Base-by-base conservation (phyloP, 2,888 invertebrate genomes). In the Nemotelus pantherinus region DNA sequence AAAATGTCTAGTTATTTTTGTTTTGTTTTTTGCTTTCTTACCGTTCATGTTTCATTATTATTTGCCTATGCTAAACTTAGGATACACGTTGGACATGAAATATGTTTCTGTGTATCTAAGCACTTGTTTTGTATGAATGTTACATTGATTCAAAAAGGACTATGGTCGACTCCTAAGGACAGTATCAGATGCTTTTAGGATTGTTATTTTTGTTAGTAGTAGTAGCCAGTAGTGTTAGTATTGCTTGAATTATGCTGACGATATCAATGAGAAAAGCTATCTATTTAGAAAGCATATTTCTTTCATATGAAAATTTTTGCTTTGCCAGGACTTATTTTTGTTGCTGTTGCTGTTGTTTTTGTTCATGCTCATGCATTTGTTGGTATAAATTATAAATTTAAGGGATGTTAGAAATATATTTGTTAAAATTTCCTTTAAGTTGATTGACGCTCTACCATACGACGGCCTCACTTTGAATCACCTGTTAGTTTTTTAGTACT, bases 31-130 rank as follows among this genome's bases (percentile, higher is more conserved):
- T 70, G 9, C 55, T 53, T 55, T 55, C 44, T 43, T 70, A 10
- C 55, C 55, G 53, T 53, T 70, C 53, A 41, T 55, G 70, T 55
- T 7, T 44, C 55, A 70, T 70, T 70, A 53, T 70, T n/a, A 41
- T 53, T 70, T 70, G 25, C 25, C 57, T 25, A 57, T 57, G 7
- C 7, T 7, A 57, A 57, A 57, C 4, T 25, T 4, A 25, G n/a
- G 10, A 25, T 1, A 57, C 10, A 25, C 3, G 57, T 57, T 57
- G 57, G 5, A 10, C 50, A 5, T 5, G 50, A 5, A 50, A 50
- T 50, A 25, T 25, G 25, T 25, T 25, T 25, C 25, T 25, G 25
- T 25, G 25, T 25, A 25, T 25, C 25, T 25, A 25, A 25, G 25
- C 25, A 25, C 25, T 25, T 25, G 25, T 25, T 25, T 25, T 25